phyloP scores from a whole-genome alignment of 2,113 vertebrate species.

The Ardeotis arabs region DNA sequence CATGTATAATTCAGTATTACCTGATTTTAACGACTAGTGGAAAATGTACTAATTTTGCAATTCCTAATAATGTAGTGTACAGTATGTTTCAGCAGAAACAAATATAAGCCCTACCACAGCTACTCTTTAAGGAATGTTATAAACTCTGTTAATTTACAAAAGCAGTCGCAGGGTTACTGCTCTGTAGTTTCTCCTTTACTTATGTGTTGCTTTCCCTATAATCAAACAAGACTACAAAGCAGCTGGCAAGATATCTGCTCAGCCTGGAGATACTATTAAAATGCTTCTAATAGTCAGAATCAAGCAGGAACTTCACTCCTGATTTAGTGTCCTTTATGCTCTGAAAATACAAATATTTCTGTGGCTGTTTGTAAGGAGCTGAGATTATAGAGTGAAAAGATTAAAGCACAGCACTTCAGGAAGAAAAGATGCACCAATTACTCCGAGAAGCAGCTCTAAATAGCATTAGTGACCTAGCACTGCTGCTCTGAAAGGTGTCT shows the following conservation, averaged over 20 bases:
- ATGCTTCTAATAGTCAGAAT: neutral
- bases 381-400: slow-evolving; percentile 3
- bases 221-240: neutral
- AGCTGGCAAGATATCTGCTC: neutral
- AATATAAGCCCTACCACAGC: neutral
- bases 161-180: neutral
- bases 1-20: neutral
- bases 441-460: neutral
- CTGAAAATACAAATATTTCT: slow-evolving; percentile 12
- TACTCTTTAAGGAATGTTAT: neutral
- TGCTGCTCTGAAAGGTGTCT: neutral
- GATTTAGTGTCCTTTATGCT: neutral
- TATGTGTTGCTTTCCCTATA: neutral
- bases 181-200: neutral
- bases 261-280: neutral
- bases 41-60: neutral
- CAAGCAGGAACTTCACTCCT: neutral
- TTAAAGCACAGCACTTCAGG: slow-evolving; percentile 1
- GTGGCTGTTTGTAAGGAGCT: neutral
- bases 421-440: neutral
- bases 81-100: neutral
- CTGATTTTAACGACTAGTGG: neutral
- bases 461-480: neutral
- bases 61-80: neutral
- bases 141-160: neutral